Evolutionary conservation across 2,113 vertebrate species (phyloP).

Genomic region (Cinclus mexicanus): DNA sequence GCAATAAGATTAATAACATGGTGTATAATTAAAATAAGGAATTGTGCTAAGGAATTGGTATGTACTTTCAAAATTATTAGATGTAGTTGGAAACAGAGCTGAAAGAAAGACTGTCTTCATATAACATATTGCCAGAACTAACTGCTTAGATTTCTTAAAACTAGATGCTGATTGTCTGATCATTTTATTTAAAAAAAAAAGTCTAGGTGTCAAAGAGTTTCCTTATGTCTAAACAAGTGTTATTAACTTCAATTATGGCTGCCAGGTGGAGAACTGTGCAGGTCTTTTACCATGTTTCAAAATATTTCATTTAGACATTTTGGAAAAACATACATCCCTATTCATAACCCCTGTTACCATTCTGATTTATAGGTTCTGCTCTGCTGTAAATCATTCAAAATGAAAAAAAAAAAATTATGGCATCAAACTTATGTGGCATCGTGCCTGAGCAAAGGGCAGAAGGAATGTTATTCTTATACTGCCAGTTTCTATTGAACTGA

Average conservation of each 20-base stretch:
- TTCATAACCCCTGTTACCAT: conserved; percentile 87
- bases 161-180: conserved; percentile 84
- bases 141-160: conserved; percentile 79
- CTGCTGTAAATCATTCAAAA: conserved; percentile 82
- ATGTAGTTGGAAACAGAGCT: conserved; percentile 69
- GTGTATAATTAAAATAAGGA: conserved; percentile 61
- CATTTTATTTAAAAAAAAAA: conserved; percentile 82
- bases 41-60: conserved; percentile 54
- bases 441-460: conserved; percentile 71
- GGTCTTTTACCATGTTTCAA: conserved; percentile 82
- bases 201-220: conserved; percentile 86
- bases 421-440: conserved; percentile 73
- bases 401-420: conserved; percentile 79
- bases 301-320: conserved; percentile 88
- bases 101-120: conserved; percentile 68
- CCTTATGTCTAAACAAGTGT: conserved; percentile 83
- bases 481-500: conserved; percentile 70
- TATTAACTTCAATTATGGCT: conserved; percentile 91
- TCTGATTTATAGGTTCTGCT: conserved; percentile 86
- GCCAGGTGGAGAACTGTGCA: conserved; percentile 86
- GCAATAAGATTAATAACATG: conserved; percentile 59
- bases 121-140: conserved; percentile 74
- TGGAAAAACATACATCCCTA: conserved; percentile 90
- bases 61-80: conserved; percentile 72
- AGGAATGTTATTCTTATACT: conserved; percentile 73